These are phyloP conservation scores for Eristalinus sepulchralis DNA, from an alignment of 2,888 invertebrate species.

Conservation along the genomic window DNA sequence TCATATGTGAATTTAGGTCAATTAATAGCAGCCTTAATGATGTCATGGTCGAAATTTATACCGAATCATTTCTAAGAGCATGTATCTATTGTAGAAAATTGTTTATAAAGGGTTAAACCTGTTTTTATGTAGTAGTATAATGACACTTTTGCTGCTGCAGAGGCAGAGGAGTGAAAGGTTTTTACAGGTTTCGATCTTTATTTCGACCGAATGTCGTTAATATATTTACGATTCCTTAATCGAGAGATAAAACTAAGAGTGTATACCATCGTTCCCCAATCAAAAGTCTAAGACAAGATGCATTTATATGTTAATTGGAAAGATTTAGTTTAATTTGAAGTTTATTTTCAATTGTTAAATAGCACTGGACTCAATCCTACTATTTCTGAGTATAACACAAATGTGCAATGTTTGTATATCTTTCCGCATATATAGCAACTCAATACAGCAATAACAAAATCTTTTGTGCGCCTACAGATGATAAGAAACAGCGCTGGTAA, in stretches of 20 bases:
- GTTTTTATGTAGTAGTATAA: not conserved
- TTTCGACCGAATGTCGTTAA: not conserved
- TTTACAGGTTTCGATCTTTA: not conserved
- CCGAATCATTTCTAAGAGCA: not conserved
- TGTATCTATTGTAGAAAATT: not conserved
- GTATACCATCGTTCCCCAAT: not conserved
- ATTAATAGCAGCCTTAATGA: not conserved
- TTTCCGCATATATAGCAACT: not conserved
- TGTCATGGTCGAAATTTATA: not conserved
- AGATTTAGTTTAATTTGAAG: not conserved
- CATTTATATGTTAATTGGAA: not conserved
- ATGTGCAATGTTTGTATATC: not conserved
- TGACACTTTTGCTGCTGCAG: not conserved
- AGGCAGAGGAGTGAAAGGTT: not conserved
- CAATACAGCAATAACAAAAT: not conserved
- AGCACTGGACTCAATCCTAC: not conserved
- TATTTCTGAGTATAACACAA: not conserved
- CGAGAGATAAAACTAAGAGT: not conserved
- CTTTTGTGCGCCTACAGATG: too few relatives aligned
- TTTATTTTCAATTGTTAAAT: not conserved
- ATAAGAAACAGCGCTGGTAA: not conserved
- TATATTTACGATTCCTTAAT: not conserved
- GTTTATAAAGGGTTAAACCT: not conserved
- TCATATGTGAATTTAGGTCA: not conserved
- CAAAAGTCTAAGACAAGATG: not conserved